A percentile compares a stretch with the other conserved stretches of the same genome.
Evolutionary conservation across 2,888 invertebrate species (phyloP).

Genomic region (Rhopalosiphum nymphaeae): DNA sequence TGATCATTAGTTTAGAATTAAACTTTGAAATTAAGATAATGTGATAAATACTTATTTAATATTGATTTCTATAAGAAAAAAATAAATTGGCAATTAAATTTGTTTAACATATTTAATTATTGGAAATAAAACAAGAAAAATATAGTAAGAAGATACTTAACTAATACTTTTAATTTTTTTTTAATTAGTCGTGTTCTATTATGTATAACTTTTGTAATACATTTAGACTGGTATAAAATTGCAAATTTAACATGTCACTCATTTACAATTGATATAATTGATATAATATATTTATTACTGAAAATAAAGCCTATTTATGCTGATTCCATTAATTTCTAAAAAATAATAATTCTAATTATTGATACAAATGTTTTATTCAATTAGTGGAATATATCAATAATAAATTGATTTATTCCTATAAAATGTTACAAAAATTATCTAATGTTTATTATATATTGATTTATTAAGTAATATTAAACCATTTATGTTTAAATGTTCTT

Average conservation of each 20-base stretch:
- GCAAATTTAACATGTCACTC: neutral
- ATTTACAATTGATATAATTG: neutral
- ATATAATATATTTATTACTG: neutral
- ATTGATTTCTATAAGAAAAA: neutral
- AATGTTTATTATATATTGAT: neutral
- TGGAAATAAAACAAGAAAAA: neutral
- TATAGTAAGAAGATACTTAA: neutral
- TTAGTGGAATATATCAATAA: neutral
- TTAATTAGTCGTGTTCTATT: neutral
- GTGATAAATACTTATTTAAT: conserved; percentile 4
- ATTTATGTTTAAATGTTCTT: neutral
- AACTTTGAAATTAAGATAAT: conserved; percentile 13
- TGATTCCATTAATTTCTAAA: neutral
- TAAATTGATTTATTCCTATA: neutral
- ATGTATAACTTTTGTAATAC: neutral
- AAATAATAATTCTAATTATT: neutral
- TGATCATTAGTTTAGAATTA: neutral
- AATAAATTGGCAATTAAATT: conserved; percentile 45
- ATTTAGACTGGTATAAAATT: neutral
- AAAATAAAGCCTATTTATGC: neutral
- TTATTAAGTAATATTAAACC: neutral
- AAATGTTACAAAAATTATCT: neutral
- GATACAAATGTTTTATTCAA: neutral
- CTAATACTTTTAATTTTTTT: neutral
- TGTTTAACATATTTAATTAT: neutral